Evolutionary conservation across 2,797 vertebrate genomes (phyloP).

Genomic region (Paguma larvata): DNA sequence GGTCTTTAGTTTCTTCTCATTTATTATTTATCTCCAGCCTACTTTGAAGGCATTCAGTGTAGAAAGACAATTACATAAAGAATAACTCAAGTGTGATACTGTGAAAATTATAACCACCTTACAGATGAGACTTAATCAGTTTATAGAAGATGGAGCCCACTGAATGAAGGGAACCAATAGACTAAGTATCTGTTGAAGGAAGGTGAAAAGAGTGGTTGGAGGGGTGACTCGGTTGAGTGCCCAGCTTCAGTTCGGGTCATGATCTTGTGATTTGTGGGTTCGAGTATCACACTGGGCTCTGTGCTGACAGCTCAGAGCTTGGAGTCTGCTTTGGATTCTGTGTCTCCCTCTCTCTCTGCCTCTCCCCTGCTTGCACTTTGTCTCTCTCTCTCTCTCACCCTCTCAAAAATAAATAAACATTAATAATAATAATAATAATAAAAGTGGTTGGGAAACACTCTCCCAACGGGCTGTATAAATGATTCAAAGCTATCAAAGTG

Average conservation of each 20-base stretch:
- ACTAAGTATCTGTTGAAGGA: neutral
- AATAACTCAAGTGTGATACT: neutral
- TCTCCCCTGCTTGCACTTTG: no score
- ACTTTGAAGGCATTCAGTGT: neutral
- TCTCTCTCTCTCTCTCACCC: no score
- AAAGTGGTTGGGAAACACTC: neutral
- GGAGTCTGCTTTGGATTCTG: no score
- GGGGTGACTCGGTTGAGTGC: no score
- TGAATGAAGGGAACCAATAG: neutral
- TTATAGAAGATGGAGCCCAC: neutral
- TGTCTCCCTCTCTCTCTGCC: no score
- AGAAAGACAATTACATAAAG: neutral
- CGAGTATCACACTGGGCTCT: no score
- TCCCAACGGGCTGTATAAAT: neutral
- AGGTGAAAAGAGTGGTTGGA: neutral
- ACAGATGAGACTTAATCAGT: neutral
- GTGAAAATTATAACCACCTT: neutral
- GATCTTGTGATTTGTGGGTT: no score
- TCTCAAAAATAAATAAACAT: no score
- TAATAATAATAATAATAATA: no score
- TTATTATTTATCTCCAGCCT: neutral
- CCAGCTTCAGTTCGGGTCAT: no score
- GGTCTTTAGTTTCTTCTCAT: neutral
- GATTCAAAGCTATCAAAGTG: neutral
- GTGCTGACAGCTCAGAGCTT: no score